These are phyloP conservation scores for Oreocharis arfaki DNA, from an alignment of 2,113 vertebrate genomes.

Conservation along the genomic window DNA sequence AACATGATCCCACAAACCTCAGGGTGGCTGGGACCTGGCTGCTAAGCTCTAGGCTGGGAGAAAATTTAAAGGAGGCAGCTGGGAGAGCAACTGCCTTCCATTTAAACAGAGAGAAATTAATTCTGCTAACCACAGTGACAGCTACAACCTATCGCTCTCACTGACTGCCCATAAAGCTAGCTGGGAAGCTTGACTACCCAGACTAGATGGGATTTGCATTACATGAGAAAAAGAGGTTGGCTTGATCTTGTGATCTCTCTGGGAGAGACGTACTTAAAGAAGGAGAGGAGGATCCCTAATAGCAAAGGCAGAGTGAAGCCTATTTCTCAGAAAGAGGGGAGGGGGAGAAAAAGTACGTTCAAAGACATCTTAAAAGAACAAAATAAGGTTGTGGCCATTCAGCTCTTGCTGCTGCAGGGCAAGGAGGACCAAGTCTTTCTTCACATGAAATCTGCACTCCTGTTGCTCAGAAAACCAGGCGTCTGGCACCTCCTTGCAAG, in stretches of 20 bases:
- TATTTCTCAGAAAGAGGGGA: neutral
- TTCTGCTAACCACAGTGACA: neutral
- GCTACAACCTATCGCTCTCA: accelerated
- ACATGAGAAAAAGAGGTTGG: neutral
- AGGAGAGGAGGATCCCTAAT: neutral
- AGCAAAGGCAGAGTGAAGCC: neutral
- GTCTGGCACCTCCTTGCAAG: neutral
- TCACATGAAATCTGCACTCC: neutral
- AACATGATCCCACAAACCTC: neutral
- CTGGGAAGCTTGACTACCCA: neutral
- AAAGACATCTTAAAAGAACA: neutral
- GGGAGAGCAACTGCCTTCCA: neutral
- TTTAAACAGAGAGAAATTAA: neutral
- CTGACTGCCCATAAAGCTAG: neutral
- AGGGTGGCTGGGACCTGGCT: neutral
- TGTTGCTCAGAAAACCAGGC: neutral
- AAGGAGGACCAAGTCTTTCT: neutral
- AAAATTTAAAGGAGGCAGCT: neutral
- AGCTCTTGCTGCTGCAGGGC: neutral
- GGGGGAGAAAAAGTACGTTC: neutral
- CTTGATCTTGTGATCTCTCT: neutral
- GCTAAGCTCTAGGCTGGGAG: neutral
- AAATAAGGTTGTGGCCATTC: neutral
- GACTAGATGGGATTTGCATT: neutral
- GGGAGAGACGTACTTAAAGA: neutral